Conservation (phyloP, 2,888 invertebrate species). For the Netelia virgata region DNA sequence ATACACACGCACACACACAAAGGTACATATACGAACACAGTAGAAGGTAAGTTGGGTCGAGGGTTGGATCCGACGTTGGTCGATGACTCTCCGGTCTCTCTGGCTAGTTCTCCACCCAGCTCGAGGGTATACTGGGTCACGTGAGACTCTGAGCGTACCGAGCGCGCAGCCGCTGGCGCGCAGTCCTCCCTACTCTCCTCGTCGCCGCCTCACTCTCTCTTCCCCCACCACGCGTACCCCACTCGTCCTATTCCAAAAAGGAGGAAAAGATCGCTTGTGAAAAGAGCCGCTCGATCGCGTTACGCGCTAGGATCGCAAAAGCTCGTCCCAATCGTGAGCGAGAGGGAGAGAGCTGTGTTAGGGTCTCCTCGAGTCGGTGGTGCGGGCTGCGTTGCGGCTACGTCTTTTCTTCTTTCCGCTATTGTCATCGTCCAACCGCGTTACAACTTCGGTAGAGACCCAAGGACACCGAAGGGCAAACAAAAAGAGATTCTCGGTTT, state of each 20-base stretch:
- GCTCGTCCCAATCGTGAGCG: constrained; percentile 41
- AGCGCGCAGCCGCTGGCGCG: constrained; percentile 48
- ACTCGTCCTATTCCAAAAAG: not conserved
- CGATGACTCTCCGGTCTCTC: constrained; percentile 63
- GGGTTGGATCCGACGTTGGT: constrained; percentile 64
- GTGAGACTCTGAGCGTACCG: constrained; percentile 31
- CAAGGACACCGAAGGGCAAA: not conserved
- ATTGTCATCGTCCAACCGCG: constrained; percentile 3
- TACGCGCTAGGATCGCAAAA: constrained; percentile 57
- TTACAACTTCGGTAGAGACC: constrained; percentile 1
- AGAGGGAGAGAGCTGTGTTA: not conserved
- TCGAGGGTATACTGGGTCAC: constrained; percentile 47
- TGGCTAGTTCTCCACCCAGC: constrained; percentile 19
- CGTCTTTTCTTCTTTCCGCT: constrained; percentile 34
- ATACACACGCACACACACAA: not conserved
- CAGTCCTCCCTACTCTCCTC: not conserved
- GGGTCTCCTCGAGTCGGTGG: not conserved
- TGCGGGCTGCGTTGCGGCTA: constrained; percentile 31
- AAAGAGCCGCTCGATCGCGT: constrained; percentile 53
- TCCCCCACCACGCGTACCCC: not conserved
- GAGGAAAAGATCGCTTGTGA: constrained; percentile 24
- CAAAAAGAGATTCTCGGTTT: not conserved
- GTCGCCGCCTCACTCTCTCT: not conserved
- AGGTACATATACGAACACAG: no score
- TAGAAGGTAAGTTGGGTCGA: constrained; percentile 55